Conservation (phyloP, 2,113 vertebrate species). For the Helogale parvula region DNA sequence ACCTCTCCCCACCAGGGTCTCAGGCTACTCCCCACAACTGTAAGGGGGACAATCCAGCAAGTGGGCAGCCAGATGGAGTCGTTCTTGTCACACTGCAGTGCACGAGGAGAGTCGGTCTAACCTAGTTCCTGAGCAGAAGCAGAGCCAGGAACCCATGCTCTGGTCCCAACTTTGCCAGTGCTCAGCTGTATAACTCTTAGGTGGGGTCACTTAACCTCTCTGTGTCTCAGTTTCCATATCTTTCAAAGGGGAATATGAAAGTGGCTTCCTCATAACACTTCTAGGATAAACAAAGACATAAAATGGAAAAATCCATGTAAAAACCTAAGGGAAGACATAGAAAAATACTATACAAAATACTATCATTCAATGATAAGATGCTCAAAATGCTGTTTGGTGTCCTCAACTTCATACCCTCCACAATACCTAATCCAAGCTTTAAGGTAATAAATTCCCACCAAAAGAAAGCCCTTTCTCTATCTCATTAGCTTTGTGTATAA, state of each 20-base stretch:
- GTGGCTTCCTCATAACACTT: slow-evolving; percentile 66
- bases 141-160: background rate
- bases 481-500: background rate
- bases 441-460: background rate
- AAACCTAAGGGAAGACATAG: background rate
- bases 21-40: slow-evolving; percentile 39
- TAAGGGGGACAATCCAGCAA: slow-evolving; percentile 19
- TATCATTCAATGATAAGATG: background rate
- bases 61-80: background rate
- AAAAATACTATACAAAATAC: slow-evolving; percentile 31
- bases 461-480: slow-evolving; percentile 33
- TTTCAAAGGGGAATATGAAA: slow-evolving; percentile 75
- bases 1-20: slow-evolving; percentile 26
- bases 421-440: background rate
- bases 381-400: slow-evolving; percentile 21
- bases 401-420: background rate
- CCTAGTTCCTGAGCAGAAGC: background rate
- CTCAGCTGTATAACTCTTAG: background rate
- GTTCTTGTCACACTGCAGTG: background rate
- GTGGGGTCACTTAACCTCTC: slow-evolving; percentile 58
- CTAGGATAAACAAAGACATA: slow-evolving; percentile 75
- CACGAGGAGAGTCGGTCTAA: background rate
- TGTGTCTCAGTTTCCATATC: slow-evolving; percentile 76
- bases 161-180: background rate
- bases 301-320: slow-evolving; percentile 43